Conservation (phyloP, 2,797 vertebrate genomes). For the Eutrigla gurnardus region DNA sequence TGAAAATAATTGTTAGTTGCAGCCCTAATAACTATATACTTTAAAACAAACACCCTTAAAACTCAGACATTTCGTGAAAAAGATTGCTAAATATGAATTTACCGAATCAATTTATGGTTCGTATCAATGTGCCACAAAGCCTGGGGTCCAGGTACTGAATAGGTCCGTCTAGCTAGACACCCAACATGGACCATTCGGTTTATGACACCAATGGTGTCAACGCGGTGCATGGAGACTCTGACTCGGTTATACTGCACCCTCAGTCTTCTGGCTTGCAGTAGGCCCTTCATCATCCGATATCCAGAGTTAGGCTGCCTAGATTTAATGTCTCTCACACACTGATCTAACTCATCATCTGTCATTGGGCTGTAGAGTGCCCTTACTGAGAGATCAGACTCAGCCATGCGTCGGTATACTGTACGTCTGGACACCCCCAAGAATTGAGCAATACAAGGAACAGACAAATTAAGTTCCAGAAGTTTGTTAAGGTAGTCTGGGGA, state of each 20-base stretch:
- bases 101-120: conserved; percentile 49
- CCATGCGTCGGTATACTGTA: conserved; percentile 21
- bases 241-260: conserved; percentile 32
- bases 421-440: conserved; percentile 17
- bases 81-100: conserved; percentile 8
- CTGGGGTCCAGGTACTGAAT: conserved; percentile 35
- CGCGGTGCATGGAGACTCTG: conserved; percentile 21
- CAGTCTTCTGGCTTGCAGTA: conserved; percentile 33
- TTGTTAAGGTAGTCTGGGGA: neutral
- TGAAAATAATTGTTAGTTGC: too few relatives aligned
- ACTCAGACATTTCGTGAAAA: neutral
- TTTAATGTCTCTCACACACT: conserved; percentile 35
- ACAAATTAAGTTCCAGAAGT: conserved; percentile 22
- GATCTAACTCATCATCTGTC: conserved; percentile 39
- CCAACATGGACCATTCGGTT: conserved; percentile 16
- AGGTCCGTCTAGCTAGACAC: conserved; percentile 37
- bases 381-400: conserved; percentile 21
- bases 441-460: conserved; percentile 6
- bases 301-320: conserved; percentile 42
- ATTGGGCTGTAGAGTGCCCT: conserved; percentile 16
- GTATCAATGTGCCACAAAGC: conserved; percentile 23
- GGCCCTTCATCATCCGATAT: conserved; percentile 37
- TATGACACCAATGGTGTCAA: conserved; percentile 32
- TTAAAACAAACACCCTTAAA: neutral
- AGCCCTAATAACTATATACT: too few relatives aligned